A percentile compares a stretch with the other conserved stretches of the same genome.
These are phyloP conservation scores for Cylindroiulus punctatus DNA, from an alignment of 2,888 invertebrate species.

Conservation along the genomic window DNA sequence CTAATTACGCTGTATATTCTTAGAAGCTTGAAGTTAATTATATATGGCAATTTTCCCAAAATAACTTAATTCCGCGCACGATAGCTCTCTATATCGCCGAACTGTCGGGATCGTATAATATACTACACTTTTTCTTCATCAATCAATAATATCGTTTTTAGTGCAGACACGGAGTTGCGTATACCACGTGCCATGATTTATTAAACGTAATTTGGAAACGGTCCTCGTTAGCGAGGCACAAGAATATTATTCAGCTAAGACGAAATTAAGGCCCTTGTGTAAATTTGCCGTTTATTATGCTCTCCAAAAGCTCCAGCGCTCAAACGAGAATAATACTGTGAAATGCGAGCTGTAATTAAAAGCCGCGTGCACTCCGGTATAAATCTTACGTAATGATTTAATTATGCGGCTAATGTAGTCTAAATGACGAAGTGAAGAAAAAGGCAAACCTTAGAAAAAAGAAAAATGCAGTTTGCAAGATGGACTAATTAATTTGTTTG, in stretches of 20 bases:
- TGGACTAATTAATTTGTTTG: neutral
- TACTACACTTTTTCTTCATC: neutral
- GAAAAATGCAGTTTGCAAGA: neutral
- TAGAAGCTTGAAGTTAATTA: conserved; percentile 6
- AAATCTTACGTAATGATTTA: conserved; percentile 6
- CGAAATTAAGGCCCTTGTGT: conserved; percentile 17
- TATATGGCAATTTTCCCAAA: neutral
- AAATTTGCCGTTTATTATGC: neutral
- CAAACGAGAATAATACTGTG: conserved; percentile 8
- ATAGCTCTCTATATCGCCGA: neutral
- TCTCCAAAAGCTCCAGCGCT: neutral
- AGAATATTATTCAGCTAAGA: neutral
- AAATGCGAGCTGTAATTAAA: conserved; percentile 2
- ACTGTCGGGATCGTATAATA: neutral
- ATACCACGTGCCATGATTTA: neutral
- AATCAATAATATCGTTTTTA: neutral
- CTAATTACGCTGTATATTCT: conserved; percentile 18
- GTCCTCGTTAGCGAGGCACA: neutral
- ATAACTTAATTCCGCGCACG: neutral
- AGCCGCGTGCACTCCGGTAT: conserved; percentile 10
- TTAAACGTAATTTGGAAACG: neutral
- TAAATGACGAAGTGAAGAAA: neutral
- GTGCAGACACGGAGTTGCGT: neutral
- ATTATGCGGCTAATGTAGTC: neutral
- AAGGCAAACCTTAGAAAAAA: neutral